These are phyloP conservation scores for Apostichopus japonicus DNA, from an alignment of 35 echinoderm and acorn worm species.

Conservation along the genomic window DNA sequence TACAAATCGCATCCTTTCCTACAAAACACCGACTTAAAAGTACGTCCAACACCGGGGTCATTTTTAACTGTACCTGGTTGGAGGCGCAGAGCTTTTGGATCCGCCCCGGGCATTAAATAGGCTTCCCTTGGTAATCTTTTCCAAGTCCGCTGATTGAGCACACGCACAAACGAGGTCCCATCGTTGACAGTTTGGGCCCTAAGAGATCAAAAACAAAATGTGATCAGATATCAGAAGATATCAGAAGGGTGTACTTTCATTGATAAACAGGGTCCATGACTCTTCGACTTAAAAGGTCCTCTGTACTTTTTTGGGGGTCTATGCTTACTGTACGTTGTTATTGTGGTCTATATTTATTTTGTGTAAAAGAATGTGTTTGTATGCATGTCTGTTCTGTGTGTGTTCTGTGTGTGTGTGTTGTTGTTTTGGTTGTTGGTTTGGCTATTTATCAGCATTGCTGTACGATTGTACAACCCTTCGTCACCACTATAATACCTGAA, in stretches of 20 bases:
- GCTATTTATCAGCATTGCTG: no score
- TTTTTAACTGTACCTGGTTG: background rate
- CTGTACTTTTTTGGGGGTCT: background rate
- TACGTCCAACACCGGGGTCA: constrained; percentile 4
- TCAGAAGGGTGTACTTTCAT: background rate
- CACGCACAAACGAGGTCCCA: constrained; percentile 17
- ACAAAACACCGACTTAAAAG: constrained; percentile 35
- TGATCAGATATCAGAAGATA: background rate
- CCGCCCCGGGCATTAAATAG: constrained; percentile 33
- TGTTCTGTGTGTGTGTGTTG: no score
- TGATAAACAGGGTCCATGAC: constrained; percentile 12
- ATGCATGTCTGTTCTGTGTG: no score
- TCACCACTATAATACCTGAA: no score
- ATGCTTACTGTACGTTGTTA: no score
- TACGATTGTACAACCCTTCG: no score
- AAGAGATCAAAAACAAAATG: background rate
- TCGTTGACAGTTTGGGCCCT: constrained; percentile 47
- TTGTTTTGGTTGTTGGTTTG: no score
- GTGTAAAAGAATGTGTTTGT: no score
- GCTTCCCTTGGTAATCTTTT: constrained; percentile 20
- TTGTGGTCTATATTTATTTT: no score
- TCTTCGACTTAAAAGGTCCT: background rate
- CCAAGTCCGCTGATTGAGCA: constrained; percentile 32
- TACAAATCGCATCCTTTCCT: background rate
- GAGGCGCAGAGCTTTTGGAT: constrained; percentile 11